A percentile compares a stretch with the other conserved stretches of the same genome.
Conservation (phyloP, 2,888 invertebrate species). For the Sisyra terminalis region DNA sequence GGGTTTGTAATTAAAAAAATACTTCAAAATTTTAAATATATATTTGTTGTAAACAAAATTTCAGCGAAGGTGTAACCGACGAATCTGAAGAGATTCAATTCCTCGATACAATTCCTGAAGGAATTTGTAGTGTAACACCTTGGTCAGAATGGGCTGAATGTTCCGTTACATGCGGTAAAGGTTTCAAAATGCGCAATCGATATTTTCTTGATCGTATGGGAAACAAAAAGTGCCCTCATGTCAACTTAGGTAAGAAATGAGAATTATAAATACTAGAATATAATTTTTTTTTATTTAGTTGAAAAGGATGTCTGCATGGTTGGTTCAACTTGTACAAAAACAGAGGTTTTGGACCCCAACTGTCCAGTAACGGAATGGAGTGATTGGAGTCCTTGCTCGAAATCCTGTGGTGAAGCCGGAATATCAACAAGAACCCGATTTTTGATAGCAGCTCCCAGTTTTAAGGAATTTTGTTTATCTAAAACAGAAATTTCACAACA, state of each 20-base stretch:
- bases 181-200: conserved; percentile 57
- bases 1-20: conserved; percentile 30
- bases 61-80: conserved; percentile 15
- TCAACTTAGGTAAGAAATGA: conserved; percentile 36
- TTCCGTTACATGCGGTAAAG: conserved; percentile 69
- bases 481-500: conserved; percentile 61
- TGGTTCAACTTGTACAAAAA: conserved; percentile 41
- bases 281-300: conserved; percentile 25
- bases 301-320: conserved; percentile 71
- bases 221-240: conserved; percentile 64
- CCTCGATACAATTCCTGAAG: conserved; percentile 19
- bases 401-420: conserved; percentile 63
- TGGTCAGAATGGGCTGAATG: conserved; percentile 80
- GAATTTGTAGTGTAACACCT: conserved; percentile 46
- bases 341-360: conserved; percentile 38
- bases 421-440: conserved; percentile 56
- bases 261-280: not conserved
- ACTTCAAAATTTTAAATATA: conserved; percentile 7
- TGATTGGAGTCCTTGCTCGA: conserved; percentile 84
- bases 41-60: conserved; percentile 5
- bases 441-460: conserved; percentile 43
- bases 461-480: conserved; percentile 46
- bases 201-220: conserved; percentile 60
- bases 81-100: conserved; percentile 18
- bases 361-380: conserved; percentile 81